These are phyloP conservation scores for Chiridota heheva DNA, from an alignment of 35 echinoderm and acorn worm genomes.

Conservation along the genomic window DNA sequence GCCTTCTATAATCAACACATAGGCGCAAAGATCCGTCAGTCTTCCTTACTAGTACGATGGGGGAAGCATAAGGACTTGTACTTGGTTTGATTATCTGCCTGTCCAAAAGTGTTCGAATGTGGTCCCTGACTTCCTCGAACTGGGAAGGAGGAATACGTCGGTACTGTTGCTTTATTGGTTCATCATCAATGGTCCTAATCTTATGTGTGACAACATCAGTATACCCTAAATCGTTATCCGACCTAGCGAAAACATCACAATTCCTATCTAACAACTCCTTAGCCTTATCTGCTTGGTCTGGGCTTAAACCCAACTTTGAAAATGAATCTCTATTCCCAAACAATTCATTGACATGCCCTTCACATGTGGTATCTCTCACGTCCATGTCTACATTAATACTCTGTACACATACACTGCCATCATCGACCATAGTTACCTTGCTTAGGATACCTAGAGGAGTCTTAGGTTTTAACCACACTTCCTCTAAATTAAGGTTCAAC, in stretches of 20 bases:
- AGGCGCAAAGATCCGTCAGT: slow-evolving; percentile 23
- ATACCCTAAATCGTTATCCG: slow-evolving; percentile 56
- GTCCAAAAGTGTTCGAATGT: slow-evolving; percentile 26
- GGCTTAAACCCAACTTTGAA: slow-evolving; percentile 12
- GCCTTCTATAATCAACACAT: slow-evolving; percentile 50
- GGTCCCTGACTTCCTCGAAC: slow-evolving; percentile 54
- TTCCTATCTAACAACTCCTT: slow-evolving; percentile 33
- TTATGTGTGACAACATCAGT: slow-evolving; percentile 22
- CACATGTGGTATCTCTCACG: too few species aligned
- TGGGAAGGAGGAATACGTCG: slow-evolving; percentile 47
- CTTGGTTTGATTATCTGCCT: slow-evolving; percentile 28
- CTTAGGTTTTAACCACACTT: not conserved
- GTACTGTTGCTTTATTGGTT: slow-evolving; percentile 37
- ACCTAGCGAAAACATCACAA: slow-evolving; percentile 45
- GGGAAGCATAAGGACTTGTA: slow-evolving; percentile 32
- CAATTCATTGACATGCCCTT: not conserved
- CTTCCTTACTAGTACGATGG: slow-evolving; percentile 49
- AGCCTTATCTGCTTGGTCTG: slow-evolving; percentile 19
- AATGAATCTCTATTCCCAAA: not conserved
- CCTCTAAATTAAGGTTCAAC: too few species aligned
- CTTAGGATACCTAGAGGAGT: slow-evolving; percentile 28
- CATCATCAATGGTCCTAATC: slow-evolving; percentile 30
- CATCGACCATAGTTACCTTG: slow-evolving; percentile 28
- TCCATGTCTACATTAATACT: too few species aligned
- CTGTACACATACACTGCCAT: not conserved